Conservation (phyloP, 2,797 vertebrate species). For the Parauchenoglanis ngamensis region DNA sequence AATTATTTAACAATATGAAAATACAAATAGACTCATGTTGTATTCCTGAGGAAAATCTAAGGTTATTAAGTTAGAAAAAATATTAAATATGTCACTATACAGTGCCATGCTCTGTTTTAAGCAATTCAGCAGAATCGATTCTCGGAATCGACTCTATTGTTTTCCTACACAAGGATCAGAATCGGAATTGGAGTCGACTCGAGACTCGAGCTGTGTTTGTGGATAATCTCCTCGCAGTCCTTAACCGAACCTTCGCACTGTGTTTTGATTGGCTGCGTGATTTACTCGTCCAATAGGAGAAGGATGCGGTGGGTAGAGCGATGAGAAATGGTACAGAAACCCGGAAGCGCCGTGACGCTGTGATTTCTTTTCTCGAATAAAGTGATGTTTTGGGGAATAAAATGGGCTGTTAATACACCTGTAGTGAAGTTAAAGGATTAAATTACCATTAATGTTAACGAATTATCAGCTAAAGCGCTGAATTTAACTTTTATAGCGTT, state of each 20-base stretch:
- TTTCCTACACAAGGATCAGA: not conserved
- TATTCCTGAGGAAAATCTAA: not conserved
- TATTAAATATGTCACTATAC: too few species aligned
- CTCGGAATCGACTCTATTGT: not conserved
- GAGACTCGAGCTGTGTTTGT: slow-evolving; percentile 59
- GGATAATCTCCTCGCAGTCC: slow-evolving; percentile 17
- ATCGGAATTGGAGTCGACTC: not conserved
- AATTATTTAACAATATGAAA: not conserved
- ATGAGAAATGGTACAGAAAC: slow-evolving; percentile 16
- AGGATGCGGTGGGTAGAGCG: not conserved
- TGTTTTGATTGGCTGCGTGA: slow-evolving; percentile 61
- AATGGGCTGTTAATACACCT: not conserved
- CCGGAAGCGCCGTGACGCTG: not conserved
- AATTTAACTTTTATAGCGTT: not conserved
- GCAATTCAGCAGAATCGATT: not conserved
- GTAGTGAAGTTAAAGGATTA: not conserved
- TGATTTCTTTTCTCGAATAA: not conserved
- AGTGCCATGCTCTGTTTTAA: not conserved
- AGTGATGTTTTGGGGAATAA: not conserved
- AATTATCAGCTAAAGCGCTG: not conserved
- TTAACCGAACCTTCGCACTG: slow-evolving; percentile 53
- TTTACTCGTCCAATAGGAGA: slow-evolving; percentile 54
- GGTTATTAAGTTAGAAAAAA: not conserved
- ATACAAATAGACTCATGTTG: not conserved
- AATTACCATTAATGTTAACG: not conserved